These are phyloP conservation scores for Plumapathes pennacea DNA, from an alignment of 92 coral and sea anemone genomes.

Conservation along the genomic window DNA sequence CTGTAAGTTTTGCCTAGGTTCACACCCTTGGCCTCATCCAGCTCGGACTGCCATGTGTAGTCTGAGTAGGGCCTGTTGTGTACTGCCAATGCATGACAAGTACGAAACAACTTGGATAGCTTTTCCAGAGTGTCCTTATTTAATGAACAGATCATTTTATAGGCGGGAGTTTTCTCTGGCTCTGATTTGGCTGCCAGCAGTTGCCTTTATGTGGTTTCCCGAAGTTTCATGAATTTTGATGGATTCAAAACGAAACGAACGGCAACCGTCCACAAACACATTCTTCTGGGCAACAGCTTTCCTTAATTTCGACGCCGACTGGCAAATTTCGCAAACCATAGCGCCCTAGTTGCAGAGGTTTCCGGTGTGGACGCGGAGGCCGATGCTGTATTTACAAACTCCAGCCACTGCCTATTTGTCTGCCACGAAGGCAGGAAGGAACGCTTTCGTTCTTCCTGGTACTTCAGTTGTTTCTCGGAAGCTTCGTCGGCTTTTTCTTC, in stretches of 20 bases:
- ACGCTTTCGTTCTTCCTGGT: too few relatives aligned
- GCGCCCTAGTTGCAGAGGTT: too few relatives aligned
- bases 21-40: constrained; percentile 26
- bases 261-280: background rate
- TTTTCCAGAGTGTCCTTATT: background rate
- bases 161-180: constrained; percentile 17
- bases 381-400: too few relatives aligned
- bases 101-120: constrained; percentile 24
- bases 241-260: background rate
- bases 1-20: constrained; percentile 6
- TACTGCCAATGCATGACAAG: constrained; percentile 39
- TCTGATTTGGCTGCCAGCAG: background rate
- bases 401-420: too few relatives aligned
- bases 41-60: constrained; percentile 18
- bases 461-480: too few relatives aligned
- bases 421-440: too few relatives aligned
- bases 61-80: constrained; percentile 32
- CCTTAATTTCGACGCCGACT: background rate
- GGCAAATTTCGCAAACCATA: constrained; percentile 3
- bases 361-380: too few relatives aligned
- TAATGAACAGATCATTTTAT: background rate
- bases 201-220: constrained; percentile 16
- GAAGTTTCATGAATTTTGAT: constrained; percentile 18
- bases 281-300: background rate
- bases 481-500: too few relatives aligned